Percentiles rank a stretch among this genome's conserved stretches.
Evolutionary conservation across 2,113 vertebrate species (phyloP).

Genomic region (Cichladusa arquata): DNA sequence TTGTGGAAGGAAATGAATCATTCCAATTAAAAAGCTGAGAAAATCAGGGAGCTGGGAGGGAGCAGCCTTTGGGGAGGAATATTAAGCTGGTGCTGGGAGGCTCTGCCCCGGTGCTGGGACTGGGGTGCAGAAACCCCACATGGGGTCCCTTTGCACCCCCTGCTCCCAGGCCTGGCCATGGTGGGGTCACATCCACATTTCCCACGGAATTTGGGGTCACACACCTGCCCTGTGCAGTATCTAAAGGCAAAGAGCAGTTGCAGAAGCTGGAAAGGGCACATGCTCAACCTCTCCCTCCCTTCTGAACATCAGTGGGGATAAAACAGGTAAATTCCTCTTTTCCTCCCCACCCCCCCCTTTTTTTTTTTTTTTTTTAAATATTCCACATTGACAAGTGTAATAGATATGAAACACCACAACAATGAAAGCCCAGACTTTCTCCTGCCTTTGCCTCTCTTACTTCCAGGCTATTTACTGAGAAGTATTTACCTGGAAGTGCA

Average conservation of each 20-base stretch:
- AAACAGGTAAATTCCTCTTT: background rate
- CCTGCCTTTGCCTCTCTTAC: slow-evolving; percentile 69
- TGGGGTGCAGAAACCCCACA: rapidly evolving
- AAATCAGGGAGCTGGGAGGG: background rate
- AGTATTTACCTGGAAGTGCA: slow-evolving; percentile 63
- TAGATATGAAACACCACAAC: slow-evolving; percentile 48
- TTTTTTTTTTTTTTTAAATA: background rate
- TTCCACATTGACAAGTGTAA: slow-evolving; percentile 46
- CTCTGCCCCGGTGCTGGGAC: rapidly evolving
- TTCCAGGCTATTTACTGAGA: slow-evolving; percentile 75
- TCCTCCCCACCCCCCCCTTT: rapidly evolving
- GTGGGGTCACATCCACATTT: rapidly evolving
- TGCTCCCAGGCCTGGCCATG: rapidly evolving
- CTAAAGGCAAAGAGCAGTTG: background rate
- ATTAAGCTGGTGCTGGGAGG: rapidly evolving
- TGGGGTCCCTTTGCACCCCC: background rate
- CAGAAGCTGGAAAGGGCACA: background rate
- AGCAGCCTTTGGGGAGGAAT: background rate
- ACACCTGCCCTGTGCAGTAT: rapidly evolving
- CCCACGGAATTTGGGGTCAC: rapidly evolving
- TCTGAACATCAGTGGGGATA: background rate
- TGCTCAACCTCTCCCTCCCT: background rate
- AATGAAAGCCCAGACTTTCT: slow-evolving; percentile 37
- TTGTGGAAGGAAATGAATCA: slow-evolving; percentile 22
- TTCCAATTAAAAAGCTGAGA: slow-evolving; percentile 1